These are phyloP conservation scores for Tringa solitaria DNA, from an alignment of 2,113 vertebrate genomes.

Conservation along the genomic window DNA sequence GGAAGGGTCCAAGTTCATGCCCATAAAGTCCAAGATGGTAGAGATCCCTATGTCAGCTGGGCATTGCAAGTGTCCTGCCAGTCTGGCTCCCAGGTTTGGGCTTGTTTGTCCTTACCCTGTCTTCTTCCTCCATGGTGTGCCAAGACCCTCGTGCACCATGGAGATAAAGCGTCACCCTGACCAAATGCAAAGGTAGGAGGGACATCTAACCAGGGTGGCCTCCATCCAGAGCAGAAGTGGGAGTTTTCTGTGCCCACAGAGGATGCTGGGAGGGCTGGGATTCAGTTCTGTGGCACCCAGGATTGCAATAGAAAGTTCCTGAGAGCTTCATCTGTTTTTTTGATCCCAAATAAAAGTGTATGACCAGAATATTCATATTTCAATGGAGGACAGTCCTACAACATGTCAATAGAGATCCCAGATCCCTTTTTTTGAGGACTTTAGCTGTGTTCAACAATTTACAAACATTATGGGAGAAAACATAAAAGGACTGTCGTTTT, in stretches of 20 bases:
- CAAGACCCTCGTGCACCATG: accelerated
- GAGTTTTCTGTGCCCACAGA: background rate
- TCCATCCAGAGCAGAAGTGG: background rate
- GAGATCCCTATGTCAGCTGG: background rate
- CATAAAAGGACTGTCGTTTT: background rate
- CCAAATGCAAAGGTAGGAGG: background rate
- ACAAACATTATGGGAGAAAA: background rate
- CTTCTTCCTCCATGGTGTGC: background rate
- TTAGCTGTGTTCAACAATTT: background rate
- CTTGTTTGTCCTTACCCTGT: background rate
- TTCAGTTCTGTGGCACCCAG: background rate
- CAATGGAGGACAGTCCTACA: background rate
- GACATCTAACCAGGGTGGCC: background rate
- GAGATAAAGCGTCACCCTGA: background rate
- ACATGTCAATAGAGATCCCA: background rate
- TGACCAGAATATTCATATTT: background rate
- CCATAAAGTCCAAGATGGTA: background rate
- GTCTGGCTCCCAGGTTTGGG: background rate
- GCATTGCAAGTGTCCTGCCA: background rate
- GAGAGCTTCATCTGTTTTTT: background rate
- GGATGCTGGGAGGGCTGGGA: background rate
- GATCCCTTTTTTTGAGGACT: background rate
- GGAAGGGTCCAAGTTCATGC: background rate
- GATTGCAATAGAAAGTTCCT: background rate
- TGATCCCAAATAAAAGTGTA: background rate